Conservation (phyloP, 2,113 vertebrate genomes). For the Dipodomys stephensi region DNA sequence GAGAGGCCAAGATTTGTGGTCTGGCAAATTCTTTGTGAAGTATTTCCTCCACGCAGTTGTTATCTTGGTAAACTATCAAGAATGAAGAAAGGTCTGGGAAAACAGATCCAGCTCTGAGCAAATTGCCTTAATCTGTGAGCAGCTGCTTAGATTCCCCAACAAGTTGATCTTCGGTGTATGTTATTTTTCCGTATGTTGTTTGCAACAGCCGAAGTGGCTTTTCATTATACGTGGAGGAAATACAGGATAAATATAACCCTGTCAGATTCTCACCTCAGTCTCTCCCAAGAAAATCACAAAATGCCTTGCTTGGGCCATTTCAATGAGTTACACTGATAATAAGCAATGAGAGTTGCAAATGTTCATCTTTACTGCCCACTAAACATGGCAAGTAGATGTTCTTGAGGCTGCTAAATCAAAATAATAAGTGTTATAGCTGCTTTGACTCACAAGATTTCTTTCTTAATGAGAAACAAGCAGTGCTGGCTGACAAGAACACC, state of each 20-base stretch:
- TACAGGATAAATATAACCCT: neutral
- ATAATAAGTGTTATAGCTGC: constrained; percentile 25
- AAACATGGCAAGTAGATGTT: constrained; percentile 7
- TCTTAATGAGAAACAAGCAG: constrained; percentile 56
- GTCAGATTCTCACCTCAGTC: constrained; percentile 27
- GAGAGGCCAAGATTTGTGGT: constrained; percentile 1
- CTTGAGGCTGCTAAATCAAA: constrained; percentile 41
- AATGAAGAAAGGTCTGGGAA: neutral
- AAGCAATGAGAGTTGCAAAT: constrained; percentile 48
- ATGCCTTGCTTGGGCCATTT: constrained; percentile 39
- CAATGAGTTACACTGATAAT: constrained; percentile 46
- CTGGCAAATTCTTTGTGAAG: constrained; percentile 30
- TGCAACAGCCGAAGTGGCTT: neutral
- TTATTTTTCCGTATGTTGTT: neutral
- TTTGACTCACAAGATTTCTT: constrained; percentile 36
- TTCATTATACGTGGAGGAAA: constrained; percentile 24
- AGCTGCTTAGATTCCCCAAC: neutral
- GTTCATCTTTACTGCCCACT: neutral
- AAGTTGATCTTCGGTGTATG: neutral
- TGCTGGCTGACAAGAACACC: neutral
- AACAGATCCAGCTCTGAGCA: neutral
- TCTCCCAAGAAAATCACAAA: constrained; percentile 51
- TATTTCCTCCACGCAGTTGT: neutral
- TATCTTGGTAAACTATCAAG: neutral
- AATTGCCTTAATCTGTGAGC: neutral